These are phyloP conservation scores for Strigamia transsilvanica DNA, from an alignment of 2,888 invertebrate genomes.

Conservation along the genomic window DNA sequence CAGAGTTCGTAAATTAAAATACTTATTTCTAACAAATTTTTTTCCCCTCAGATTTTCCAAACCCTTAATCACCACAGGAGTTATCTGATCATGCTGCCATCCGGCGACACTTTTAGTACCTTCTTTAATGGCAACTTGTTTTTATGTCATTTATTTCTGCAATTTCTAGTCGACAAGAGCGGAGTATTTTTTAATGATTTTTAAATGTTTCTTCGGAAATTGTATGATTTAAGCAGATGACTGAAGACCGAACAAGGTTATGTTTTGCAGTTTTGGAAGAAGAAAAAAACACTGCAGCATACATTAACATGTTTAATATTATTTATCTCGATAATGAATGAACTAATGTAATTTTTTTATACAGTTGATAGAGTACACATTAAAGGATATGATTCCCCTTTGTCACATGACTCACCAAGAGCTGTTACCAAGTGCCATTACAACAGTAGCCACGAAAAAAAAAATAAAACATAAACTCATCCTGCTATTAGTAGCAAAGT, in stretches of 20 bases:
- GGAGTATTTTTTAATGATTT: no score
- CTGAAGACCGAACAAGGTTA: no score
- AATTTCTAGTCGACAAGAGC: no score
- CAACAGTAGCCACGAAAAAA: slow-evolving; percentile 34
- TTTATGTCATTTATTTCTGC: no score
- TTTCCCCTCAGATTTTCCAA: no score
- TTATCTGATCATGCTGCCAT: slow-evolving; percentile 16
- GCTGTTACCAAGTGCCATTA: slow-evolving; percentile 42
- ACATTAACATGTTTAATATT: neutral
- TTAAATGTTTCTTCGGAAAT: no score
- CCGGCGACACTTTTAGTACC: neutral
- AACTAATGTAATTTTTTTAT: slow-evolving; percentile 39
- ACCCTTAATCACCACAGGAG: no score
- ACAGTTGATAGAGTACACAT: slow-evolving; percentile 19
- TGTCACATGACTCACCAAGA: slow-evolving; percentile 39
- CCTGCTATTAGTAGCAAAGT: slow-evolving; percentile 48
- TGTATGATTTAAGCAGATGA: no score
- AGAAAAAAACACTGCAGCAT: no score
- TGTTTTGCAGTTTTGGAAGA: neutral
- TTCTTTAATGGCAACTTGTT: neutral
- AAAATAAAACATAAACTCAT: slow-evolving; percentile 20
- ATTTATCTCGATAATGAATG: slow-evolving; percentile 4
- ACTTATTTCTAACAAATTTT: no score
- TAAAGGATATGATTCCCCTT: slow-evolving; percentile 27
- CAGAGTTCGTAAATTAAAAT: no score